Base-by-base conservation (phyloP, 2,113 vertebrate genomes). In the Cariama cristata region DNA sequence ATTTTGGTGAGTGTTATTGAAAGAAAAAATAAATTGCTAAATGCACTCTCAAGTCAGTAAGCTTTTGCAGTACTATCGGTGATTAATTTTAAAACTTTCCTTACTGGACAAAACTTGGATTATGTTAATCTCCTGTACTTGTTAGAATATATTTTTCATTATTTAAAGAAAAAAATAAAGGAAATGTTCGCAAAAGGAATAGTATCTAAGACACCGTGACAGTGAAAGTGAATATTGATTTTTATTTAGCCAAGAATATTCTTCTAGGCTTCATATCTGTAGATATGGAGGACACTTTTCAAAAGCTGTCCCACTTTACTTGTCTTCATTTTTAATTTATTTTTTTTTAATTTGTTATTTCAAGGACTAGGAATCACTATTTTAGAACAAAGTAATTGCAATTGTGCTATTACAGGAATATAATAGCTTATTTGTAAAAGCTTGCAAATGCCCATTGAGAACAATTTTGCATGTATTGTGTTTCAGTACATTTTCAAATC, bases 1-100 rank as follows among this genome's bases (percentile, higher is more conserved):
- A 79, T 99, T 99, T 98, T 99, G 99, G 99, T 99, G 87, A 99
- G 98, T 98, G 16, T 38, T 82, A 21, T 8, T 75, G 62, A 66
- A 94, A 95, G 72, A 93, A 94, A 88, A 88, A 76, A 79, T 38
- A 60, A 77, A 73, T 2, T 67, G 32, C 71, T 90, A 88, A 82
- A 84, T 68, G 9, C 16, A 21, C 32, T 32, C 56, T 82, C 62
- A 30, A 88, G 15, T 80, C 64, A 23, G 13, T 71, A 38, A 8
- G 20, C 32, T 75, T 82, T 73, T 22, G 42, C 38, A 45, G n/a
- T 59, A 38, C 11, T 49, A 30, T 5, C 21, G 38, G 24, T 72
- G 73, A 64, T 53, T 85, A 53, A 56, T 76, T 60, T 45, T 8
- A 38, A 80, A 90, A 30, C 6, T 50, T 32, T 90, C 69, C 24